These are phyloP conservation scores for Myotis myotis DNA, from an alignment of 2,797 vertebrate genomes.

Conservation along the genomic window DNA sequence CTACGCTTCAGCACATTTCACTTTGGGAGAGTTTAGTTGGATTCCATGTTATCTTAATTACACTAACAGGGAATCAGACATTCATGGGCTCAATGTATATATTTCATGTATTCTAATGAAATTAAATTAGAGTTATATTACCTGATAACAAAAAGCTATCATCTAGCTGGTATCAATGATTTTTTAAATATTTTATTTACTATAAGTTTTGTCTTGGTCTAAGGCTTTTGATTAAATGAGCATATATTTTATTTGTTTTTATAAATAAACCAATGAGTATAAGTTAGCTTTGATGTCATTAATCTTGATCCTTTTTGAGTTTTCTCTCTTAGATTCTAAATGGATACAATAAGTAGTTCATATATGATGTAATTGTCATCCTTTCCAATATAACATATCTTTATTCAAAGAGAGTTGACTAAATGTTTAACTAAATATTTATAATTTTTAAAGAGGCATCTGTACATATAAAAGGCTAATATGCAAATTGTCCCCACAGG, in stretches of 20 bases:
- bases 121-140: conserved; percentile 68
- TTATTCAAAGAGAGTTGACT: conserved; percentile 35
- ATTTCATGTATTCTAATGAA: conserved; percentile 72
- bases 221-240: conserved; percentile 69
- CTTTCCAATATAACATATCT: background rate
- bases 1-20: conserved; percentile 52
- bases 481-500: too few relatives aligned
- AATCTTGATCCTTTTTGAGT: background rate
- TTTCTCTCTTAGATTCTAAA: conserved; percentile 27
- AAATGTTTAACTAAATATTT: conserved; percentile 62
- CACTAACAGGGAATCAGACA: conserved; percentile 74
- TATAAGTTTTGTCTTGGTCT: conserved; percentile 65
- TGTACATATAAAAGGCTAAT: too few relatives aligned
- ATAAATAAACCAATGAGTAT: background rate
- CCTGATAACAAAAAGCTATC: conserved; percentile 74
- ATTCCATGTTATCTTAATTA: conserved; percentile 72
- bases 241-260: background rate
- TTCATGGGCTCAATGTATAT: conserved; percentile 66
- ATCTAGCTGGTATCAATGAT: conserved; percentile 68
- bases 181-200: conserved; percentile 77
- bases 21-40: conserved; percentile 50
- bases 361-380: background rate
- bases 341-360: conserved; percentile 3
- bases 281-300: background rate
- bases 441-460: conserved; percentile 19